Conservation (phyloP, 2,797 vertebrate species). For the Urocyon cinereoargenteus region DNA sequence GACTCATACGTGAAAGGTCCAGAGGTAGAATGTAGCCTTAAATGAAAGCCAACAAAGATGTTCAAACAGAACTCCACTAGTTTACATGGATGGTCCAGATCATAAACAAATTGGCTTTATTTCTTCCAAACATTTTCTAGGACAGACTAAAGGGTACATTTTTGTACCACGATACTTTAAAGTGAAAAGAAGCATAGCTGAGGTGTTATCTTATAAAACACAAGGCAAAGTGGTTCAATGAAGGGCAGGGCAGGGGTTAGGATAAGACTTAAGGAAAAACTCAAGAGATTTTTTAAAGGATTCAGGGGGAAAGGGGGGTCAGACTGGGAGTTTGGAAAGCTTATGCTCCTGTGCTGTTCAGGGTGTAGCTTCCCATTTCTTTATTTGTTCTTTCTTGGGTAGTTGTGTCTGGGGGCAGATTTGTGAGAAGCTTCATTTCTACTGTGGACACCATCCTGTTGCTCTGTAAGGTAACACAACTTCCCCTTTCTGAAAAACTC, state of each 20-base stretch:
- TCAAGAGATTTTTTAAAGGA: no score
- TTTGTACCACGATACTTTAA: constrained; percentile 27
- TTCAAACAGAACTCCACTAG: background rate
- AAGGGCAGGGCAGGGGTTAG: background rate
- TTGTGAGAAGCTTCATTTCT: background rate
- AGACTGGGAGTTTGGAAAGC: background rate
- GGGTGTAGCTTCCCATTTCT: background rate
- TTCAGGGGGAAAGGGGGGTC: background rate
- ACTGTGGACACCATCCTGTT: background rate
- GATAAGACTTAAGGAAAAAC: background rate
- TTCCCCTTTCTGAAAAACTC: background rate
- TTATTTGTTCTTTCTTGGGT: background rate
- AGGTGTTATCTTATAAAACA: background rate
- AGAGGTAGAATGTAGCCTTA: constrained; percentile 11
- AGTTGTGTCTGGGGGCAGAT: background rate
- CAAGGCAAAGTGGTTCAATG: background rate
- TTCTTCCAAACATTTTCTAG: constrained; percentile 50
- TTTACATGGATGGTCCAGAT: background rate
- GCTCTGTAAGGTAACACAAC: background rate
- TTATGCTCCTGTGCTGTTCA: background rate
- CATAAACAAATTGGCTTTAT: constrained; percentile 40
- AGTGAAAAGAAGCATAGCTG: background rate
- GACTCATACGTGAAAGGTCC: background rate
- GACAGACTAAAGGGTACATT: background rate
- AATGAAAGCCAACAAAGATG: background rate